Conservation (phyloP, 2,888 invertebrate species). For the Coleophora flavipennella region DNA sequence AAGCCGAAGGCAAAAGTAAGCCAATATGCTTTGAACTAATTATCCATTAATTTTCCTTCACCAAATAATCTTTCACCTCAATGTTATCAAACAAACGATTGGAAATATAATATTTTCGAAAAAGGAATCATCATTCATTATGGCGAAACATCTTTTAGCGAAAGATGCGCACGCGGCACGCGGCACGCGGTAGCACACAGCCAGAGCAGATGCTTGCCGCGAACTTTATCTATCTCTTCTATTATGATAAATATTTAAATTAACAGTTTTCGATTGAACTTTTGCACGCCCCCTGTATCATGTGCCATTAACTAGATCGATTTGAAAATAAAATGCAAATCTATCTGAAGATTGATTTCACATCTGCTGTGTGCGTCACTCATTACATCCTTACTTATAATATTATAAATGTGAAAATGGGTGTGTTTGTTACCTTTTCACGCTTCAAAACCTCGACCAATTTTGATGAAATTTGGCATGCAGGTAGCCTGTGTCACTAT, state of each 20-base stretch:
- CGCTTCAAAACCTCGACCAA: too few relatives aligned
- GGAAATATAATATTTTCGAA: constrained; percentile 28
- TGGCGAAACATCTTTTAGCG: constrained; percentile 50
- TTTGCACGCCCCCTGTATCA: constrained; percentile 10
- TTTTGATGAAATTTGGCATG: too few relatives aligned
- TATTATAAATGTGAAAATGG: too few relatives aligned
- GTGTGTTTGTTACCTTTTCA: too few relatives aligned
- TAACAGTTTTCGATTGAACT: constrained; percentile 13
- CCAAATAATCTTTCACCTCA: neutral
- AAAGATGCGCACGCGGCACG: constrained; percentile 39
- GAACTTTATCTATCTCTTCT: constrained; percentile 12
- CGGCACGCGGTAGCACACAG: constrained; percentile 28
- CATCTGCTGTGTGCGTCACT: constrained; percentile 17
- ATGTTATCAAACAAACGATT: constrained; percentile 13
- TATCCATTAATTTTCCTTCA: neutral
- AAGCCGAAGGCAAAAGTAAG: too few relatives aligned
- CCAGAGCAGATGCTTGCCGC: constrained; percentile 12
- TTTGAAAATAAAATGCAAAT: constrained; percentile 24
- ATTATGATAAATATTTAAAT: constrained; percentile 3
- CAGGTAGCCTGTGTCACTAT: too few relatives aligned
- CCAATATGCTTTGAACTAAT: too few relatives aligned
- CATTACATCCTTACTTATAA: too few relatives aligned
- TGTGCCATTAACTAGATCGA: constrained; percentile 12
- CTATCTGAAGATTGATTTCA: constrained; percentile 23
- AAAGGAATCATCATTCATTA: constrained; percentile 39